Base-by-base conservation (phyloP, 2,113 vertebrate genomes). In the Cyrtonyx montezumae region DNA sequence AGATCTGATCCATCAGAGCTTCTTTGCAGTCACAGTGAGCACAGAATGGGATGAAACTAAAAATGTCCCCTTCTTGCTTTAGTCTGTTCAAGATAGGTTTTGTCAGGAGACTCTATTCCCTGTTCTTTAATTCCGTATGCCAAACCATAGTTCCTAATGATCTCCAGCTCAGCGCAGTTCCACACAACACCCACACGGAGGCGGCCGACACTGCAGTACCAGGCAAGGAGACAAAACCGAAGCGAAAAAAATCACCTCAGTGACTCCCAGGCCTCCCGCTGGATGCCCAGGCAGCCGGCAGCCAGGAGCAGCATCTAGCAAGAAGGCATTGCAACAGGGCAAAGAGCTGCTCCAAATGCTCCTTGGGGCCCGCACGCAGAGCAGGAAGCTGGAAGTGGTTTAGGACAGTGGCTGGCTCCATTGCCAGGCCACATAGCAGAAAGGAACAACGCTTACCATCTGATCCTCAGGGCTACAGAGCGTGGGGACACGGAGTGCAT, bases 71-170 rank as follows among this genome's bases (percentile, higher is more conserved):
- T 56, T 17, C 55, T n/a, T n/a, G 9, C 18, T n/a, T 11, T n/a
- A 56, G 55, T n/a, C 55, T 56, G 30, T 32, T 56, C 55, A n/a
- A 18, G n/a, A n/a, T 20, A 19, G 53, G 9, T 56, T n/a, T n/a
- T n/a, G 30, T n/a, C 2, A 3, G 63, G 42, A 30, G 37, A 49
- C 0, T 0, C 18, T 11, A 20, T 2, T 49, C 20, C 7, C 15
- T 14, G 32, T 13, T 43, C 80, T 67, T 10, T 0, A 15, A 15
- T 23, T 7, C 45, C 2, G 6, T 78, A 18, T 2, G 4, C 12
- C n/a, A 15, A 34, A 40, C 15, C 36, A 26, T 5, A 22, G 4
- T 1, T 1, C 2, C 30, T 36, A 4, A 22, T 6, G 51, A 0
- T 1, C 45, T 34, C 51, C 66, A 1, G 80, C 0, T 6, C 26